These are phyloP conservation scores for Megalopta genalis DNA, from an alignment of 1,140 invertebrate species.

Conservation along the genomic window DNA sequence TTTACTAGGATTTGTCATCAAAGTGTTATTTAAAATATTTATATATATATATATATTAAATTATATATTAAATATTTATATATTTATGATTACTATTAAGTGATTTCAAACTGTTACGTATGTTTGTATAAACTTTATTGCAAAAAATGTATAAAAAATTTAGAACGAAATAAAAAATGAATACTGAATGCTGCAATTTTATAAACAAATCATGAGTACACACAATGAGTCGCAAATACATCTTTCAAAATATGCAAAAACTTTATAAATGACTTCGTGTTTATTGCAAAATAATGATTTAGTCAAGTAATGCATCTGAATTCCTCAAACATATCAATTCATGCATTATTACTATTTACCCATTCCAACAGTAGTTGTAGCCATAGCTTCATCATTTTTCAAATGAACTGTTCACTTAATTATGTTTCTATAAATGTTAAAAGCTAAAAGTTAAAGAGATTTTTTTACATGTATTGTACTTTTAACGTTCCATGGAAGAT, in stretches of 20 bases:
- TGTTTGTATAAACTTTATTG: no score
- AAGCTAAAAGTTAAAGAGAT: neutral
- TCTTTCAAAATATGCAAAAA: no score
- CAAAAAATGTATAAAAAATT: no score
- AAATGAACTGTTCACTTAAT: neutral
- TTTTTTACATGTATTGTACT: neutral
- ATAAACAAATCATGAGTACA: no score
- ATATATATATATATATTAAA: no score
- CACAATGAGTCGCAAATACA: no score
- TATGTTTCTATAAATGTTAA: neutral
- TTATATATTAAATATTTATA: neutral
- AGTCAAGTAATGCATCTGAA: neutral
- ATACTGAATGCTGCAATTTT: no score
- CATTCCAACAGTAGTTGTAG: slow-evolving; percentile 56
- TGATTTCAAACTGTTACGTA: no score
- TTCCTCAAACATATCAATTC: neutral
- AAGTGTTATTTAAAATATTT: slow-evolving; percentile 8
- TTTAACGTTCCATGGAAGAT: slow-evolving; percentile 16
- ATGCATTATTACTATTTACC: slow-evolving; percentile 39
- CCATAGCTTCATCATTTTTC: slow-evolving; percentile 49
- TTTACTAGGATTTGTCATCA: neutral
- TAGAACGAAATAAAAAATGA: no score
- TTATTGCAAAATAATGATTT: neutral
- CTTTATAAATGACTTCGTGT: no score
- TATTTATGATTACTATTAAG: neutral